phyloP scores from a whole-genome alignment of 2,888 invertebrate species.

The Lamproptera curius region DNA sequence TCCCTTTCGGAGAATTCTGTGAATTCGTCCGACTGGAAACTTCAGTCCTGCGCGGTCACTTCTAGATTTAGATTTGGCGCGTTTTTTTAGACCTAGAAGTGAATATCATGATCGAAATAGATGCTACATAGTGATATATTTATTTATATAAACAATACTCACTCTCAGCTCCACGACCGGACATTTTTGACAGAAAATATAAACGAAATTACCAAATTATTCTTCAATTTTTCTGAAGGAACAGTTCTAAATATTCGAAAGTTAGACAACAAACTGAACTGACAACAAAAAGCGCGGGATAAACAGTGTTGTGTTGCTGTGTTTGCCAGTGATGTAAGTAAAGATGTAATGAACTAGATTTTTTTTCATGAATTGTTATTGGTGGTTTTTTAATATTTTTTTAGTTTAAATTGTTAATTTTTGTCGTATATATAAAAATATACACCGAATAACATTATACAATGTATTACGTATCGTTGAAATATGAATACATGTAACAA shows the following conservation, averaged over 20 bases:
- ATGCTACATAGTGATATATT: not conserved
- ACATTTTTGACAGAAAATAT: conserved; percentile 10
- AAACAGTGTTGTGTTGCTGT: not conserved
- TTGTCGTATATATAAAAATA: no score
- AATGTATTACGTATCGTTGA: no score
- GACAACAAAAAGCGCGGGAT: conserved; percentile 11
- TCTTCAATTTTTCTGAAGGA: not conserved
- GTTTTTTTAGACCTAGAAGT: conserved; percentile 20
- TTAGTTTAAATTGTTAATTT: no score
- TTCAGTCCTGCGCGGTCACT: conserved; percentile 78
- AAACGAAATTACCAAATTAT: not conserved
- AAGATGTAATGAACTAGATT: no score
- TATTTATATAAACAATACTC: not conserved
- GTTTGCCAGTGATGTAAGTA: no score
- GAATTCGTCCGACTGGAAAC: conserved; percentile 80
- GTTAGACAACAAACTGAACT: not conserved
- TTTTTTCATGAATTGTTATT: no score
- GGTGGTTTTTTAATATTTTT: no score
- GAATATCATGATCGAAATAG: no score
- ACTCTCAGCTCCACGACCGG: conserved; percentile 15
- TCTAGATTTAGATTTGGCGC: conserved; percentile 66
- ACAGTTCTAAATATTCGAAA: not conserved
- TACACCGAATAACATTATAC: no score
- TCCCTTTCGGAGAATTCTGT: conserved; percentile 79
- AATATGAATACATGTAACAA: no score